These are phyloP conservation scores for Nipponia nippon DNA, from an alignment of 2,113 vertebrate genomes.

Conservation along the genomic window DNA sequence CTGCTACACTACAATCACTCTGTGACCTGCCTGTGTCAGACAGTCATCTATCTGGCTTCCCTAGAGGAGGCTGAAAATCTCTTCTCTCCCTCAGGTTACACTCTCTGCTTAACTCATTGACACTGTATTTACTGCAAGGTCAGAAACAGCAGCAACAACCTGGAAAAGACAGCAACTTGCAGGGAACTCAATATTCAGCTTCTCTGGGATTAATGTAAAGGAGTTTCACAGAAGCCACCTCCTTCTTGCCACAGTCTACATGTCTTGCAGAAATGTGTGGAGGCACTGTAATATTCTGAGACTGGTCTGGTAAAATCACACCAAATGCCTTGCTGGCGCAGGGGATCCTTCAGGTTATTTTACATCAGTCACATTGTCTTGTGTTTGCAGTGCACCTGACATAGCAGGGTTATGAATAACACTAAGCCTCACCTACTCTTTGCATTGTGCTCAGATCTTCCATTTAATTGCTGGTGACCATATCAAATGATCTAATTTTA, in stretches of 20 bases:
- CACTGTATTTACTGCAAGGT: conserved; percentile 11
- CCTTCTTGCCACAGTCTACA: background rate
- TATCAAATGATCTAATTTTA: background rate
- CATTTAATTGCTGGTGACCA: background rate
- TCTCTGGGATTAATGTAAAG: background rate
- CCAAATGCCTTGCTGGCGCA: background rate
- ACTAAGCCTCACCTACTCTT: background rate
- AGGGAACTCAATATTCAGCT: background rate
- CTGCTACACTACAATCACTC: background rate
- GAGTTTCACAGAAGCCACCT: background rate
- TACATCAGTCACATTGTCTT: background rate
- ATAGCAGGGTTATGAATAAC: background rate
- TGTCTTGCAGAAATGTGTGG: background rate
- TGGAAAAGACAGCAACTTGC: background rate
- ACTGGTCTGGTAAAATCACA: background rate
- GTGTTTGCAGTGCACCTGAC: background rate
- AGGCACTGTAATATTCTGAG: background rate
- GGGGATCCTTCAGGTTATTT: background rate
- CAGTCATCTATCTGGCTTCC: background rate
- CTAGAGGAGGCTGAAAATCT: conserved; percentile 6
- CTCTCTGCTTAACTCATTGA: background rate
- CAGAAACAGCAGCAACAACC: background rate
- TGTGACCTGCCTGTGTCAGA: background rate
- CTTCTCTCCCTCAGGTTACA: background rate
- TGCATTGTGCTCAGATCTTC: background rate